Conservation (phyloP, 2,797 vertebrate species). For the Myiotriccus ornatus region DNA sequence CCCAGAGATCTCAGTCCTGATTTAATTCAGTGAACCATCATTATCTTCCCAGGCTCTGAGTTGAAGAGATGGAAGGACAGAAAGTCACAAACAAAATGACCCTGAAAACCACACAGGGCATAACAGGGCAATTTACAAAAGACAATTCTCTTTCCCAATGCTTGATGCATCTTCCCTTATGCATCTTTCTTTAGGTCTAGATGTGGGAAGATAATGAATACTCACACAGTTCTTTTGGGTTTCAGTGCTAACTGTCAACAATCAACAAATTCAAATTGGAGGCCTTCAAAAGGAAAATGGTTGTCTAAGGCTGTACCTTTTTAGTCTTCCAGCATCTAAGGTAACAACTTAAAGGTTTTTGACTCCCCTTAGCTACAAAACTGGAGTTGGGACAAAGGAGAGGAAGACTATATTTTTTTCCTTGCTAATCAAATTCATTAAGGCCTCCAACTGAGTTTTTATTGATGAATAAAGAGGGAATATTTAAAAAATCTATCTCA, state of each 20-base stretch:
- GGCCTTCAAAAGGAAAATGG: neutral
- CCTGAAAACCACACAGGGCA: neutral
- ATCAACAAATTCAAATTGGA: neutral
- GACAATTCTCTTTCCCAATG: neutral
- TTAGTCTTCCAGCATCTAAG: neutral
- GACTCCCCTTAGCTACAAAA: neutral
- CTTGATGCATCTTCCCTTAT: neutral
- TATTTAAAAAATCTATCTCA: constrained; percentile 53
- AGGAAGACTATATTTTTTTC: neutral
- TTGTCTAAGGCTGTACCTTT: neutral
- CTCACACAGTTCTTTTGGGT: neutral
- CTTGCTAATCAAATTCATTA: constrained; percentile 53
- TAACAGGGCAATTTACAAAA: neutral
- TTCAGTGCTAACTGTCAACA: neutral
- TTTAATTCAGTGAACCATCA: neutral
- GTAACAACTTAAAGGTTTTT: neutral
- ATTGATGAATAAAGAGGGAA: constrained; percentile 45
- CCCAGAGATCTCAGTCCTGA: neutral
- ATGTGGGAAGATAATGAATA: neutral
- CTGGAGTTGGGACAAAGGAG: neutral
- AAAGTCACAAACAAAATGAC: neutral
- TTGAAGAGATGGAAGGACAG: neutral
- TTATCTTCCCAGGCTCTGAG: neutral
- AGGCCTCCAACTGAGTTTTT: constrained; percentile 56
- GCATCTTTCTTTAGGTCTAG: neutral